phyloP scores from a whole-genome alignment of 2,888 invertebrate species.

The Lamellibrachia columna region DNA sequence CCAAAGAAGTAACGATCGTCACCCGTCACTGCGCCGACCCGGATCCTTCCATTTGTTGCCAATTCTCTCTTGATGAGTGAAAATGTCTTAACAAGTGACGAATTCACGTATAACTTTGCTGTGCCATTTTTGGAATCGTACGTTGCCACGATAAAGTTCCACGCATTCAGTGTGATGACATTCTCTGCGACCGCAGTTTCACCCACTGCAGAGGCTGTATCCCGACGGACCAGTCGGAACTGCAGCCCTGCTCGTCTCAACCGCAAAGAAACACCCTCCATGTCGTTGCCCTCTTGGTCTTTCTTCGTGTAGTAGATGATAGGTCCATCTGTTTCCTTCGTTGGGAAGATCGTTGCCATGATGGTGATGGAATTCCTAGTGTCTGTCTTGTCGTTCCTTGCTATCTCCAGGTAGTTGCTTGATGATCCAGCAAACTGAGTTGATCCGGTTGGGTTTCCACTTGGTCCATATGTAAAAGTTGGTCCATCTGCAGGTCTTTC shows the following conservation, averaged over 20 bases:
- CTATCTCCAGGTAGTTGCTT: slow-evolving; percentile 18
- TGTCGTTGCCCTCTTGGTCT: not conserved
- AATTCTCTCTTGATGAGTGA: not conserved
- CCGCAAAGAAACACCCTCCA: slow-evolving; percentile 22
- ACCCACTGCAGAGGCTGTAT: not conserved
- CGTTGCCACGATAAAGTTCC: slow-evolving; percentile 26
- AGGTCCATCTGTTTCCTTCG: not conserved
- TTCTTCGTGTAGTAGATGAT: not conserved
- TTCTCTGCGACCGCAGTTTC: not conserved
- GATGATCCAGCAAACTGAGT: slow-evolving; percentile 16
- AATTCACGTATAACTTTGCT: slow-evolving; percentile 29
- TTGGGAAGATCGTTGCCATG: slow-evolving; percentile 25
- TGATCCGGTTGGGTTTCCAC: slow-evolving; percentile 22
- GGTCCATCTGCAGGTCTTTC: not conserved
- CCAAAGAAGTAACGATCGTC: slow-evolving; percentile 28
- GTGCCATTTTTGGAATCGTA: slow-evolving; percentile 30
- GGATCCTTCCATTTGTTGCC: slow-evolving; percentile 27
- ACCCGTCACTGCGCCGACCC: slow-evolving; percentile 29
- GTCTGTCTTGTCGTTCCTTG: slow-evolving; percentile 21
- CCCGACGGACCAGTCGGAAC: slow-evolving; percentile 1
- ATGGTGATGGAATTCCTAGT: slow-evolving; percentile 28
- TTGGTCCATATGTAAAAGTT: slow-evolving; percentile 22
- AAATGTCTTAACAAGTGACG: not conserved
- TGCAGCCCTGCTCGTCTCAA: not conserved
- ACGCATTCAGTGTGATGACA: not conserved